Base-by-base conservation (phyloP, 1,140 invertebrate species). In the Dolichoris vasculosae region DNA sequence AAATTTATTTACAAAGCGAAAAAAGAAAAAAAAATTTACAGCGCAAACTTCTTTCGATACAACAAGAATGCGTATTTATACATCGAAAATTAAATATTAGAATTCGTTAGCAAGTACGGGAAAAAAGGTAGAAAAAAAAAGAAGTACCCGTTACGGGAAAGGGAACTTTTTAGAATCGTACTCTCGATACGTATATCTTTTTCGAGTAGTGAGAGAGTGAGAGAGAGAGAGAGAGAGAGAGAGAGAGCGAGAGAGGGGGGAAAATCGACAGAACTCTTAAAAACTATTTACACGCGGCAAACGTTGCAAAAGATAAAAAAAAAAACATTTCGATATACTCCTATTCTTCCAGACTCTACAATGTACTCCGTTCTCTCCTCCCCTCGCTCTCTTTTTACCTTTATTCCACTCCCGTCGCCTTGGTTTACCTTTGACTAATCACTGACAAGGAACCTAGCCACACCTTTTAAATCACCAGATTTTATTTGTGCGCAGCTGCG, bases 361-460 rank as follows among this genome's bases (percentile, higher is more conserved):
- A 67, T 46, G 38, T 67, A n/a, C 15, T 59, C 1, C 6, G 20
- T 13, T 20, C 13, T 63, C 20, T 30, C 30, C 55, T 63, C 35
- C 23, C 23, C 26, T 38, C 23, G 40, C 8, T 75, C 32, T n/a
- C n/a, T 51, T 23, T 59, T 35, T 48, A 32, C 11, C 59, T 48
- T 83, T 35, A 63, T 26, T 46, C 38, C 63, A n/a, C 63, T 32
- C n/a, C 32, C 38, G 35, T 35, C 35, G n/a, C 38, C 32, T 55
- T 35, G 69, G 48, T 38, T 43, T 64, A 78, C n/a, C 32, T 79
- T 84, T 84, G 76, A 78, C 83, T 79, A 84, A 84, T 84, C 63
- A 30, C 59, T n/a, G 76, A 59, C 83, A 79, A 79, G 75, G 20
- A 17, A 32, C 38, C 43, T 20, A 9, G 43, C 35, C 73, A 48